Conservation (phyloP, 2,888 invertebrate species). For the Ormyrus labotus region DNA sequence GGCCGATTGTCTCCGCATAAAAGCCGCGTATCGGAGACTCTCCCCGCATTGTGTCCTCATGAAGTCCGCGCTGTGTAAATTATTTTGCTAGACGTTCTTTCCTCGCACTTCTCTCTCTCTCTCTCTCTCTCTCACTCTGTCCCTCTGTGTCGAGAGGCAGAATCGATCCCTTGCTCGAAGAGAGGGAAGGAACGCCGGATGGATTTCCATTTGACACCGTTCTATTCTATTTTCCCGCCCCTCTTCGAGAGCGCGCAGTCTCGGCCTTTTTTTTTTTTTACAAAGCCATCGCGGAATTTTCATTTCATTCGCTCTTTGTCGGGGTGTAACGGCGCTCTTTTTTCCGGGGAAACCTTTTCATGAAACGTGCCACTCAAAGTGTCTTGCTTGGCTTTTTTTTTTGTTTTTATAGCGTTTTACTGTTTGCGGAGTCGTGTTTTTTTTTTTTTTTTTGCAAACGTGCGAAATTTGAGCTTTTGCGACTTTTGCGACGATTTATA, state of each 20-base stretch:
- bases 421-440: not conserved
- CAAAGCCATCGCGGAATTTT: constrained; percentile 44
- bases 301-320: constrained; percentile 44
- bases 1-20: constrained; percentile 33
- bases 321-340: not conserved
- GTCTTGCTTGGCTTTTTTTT: constrained; percentile 6
- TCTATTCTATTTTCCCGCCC: constrained; percentile 15
- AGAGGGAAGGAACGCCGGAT: constrained; percentile 2
- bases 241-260: not conserved
- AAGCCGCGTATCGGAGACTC: constrained; percentile 16
- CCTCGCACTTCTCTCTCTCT: constrained; percentile 26
- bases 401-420: not conserved
- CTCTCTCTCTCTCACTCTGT: not conserved
- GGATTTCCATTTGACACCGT: constrained; percentile 45
- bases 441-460: no score
- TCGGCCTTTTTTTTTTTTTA: constrained; percentile 9
- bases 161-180: not conserved
- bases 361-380: constrained; percentile 11
- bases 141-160: not conserved
- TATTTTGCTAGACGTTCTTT: constrained; percentile 25
- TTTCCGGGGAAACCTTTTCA: constrained; percentile 6
- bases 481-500: no score
- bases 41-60: not conserved
- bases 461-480: no score
- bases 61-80: constrained; percentile 29